Evolutionary conservation across 1,140 invertebrate species (phyloP).

Genomic region (Drosophila sproati): DNA sequence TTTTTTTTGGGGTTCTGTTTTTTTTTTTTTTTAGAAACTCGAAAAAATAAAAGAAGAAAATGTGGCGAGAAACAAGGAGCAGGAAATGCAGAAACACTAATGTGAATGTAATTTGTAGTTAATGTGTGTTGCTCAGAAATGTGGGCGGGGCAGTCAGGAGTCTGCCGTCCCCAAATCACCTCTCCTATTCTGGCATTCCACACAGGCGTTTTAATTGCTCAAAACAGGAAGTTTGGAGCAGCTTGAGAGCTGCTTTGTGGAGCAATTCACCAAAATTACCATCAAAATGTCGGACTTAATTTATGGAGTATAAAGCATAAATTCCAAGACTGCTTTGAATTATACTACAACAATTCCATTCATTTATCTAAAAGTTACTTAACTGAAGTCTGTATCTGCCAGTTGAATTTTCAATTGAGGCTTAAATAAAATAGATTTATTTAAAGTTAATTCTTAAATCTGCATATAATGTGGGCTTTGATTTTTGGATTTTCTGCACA

Average conservation of each 20-base stretch:
- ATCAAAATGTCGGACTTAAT: constrained; percentile 33
- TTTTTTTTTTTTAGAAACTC: constrained; percentile 25
- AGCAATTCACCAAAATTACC: constrained; percentile 27
- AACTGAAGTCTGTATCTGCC: not conserved
- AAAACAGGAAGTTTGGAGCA: constrained; percentile 53
- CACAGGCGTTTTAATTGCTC: constrained; percentile 67
- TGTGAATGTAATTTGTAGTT: constrained; percentile 82
- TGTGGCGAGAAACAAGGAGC: constrained; percentile 23
- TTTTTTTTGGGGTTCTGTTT: constrained; percentile 6
- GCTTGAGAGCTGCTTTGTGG: constrained; percentile 2
- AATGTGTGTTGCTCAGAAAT: constrained; percentile 65
- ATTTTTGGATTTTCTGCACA: too few species aligned
- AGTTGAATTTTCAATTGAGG: too few species aligned
- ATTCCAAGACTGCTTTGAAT: constrained; percentile 20
- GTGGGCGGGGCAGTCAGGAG: constrained; percentile 21
- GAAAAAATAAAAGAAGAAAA: constrained; percentile 12
- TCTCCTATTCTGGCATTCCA: not conserved
- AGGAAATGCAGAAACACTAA: constrained; percentile 76
- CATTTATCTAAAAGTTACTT: not conserved
- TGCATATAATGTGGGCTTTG: too few species aligned
- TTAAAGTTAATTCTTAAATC: too few species aligned
- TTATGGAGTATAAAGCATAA: constrained; percentile 36
- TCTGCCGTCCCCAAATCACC: constrained; percentile 14
- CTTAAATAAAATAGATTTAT: too few species aligned
- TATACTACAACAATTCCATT: not conserved